Base-by-base conservation (phyloP, 1,140 invertebrate genomes). In the Adelges cooleyi region DNA sequence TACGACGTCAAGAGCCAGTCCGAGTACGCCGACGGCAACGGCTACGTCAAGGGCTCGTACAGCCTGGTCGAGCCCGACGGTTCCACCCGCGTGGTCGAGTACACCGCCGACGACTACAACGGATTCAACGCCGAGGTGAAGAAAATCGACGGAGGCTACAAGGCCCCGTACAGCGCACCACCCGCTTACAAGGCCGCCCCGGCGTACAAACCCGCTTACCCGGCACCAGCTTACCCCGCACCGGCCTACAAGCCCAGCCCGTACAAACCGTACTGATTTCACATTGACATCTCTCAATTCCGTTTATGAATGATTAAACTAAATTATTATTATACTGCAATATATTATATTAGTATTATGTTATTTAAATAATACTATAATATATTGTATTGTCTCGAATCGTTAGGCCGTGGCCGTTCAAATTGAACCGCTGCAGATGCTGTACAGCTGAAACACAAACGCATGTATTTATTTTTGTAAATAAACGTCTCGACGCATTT, bases 91-190 rank as follows among this genome's bases (percentile, higher is more conserved):
- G 72, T 73, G 18, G 86, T 88, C 72, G 81, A 81, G 0, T 75
- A 80, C 68, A 89, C 82, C 38, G 85, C 86, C 50, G 84, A 86
- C 73, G 82, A 82, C 68, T 84, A 86, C 72, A 80, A 80, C 71
- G 80, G 81, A 15, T 79, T 80, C 40, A 73, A 77, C 67, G 79
- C 79, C 68, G 73, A 75, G 65, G 77, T 78, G 6, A 73, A 77
- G 51, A 71, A 67, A 44, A 67, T 67, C 56, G 56, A 62, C 1
- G 56, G 56, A 1, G 56, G 56, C 13, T 62, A 62, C 56, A 62
- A 62, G 27, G 80, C 74, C 3, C 78, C 65, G 46, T 59, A 59
- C 42, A 67, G 54, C 46, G 66, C 52, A 11, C 67, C 65, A 4
- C 29, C 29, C 5, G 29, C 29, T 33, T 11, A 5, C 29, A 33